Evolutionary conservation across 1,140 invertebrate genomes (phyloP), one percentile per base, ranked within the genome.

Genomic region (Choristoneura fumiferana): DNA sequence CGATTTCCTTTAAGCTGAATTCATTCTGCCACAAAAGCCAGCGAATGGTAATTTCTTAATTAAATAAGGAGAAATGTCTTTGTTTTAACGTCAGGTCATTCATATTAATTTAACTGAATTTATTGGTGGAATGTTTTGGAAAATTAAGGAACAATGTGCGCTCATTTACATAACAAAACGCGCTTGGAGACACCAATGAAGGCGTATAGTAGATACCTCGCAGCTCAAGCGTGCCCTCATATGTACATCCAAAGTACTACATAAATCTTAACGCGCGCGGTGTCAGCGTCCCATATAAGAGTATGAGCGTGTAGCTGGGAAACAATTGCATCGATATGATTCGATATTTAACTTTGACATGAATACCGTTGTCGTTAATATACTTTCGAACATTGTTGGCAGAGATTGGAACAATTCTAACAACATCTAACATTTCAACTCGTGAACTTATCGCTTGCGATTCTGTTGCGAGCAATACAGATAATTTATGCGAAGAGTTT

Each of bases 401-500:
- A 49, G 12, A 4, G 10, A 5, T 12, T 39, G 43, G 15, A 22
- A 8, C 15, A 29, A 2, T 2, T 10, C n/a, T 49, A 12, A 45
- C 22, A 49, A 29, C 18, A 49, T 49, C 43, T 49, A 29, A 29
- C 22, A 29, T 49, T 49, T 49, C 43, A 49, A 29, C 43, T 49
- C 43, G 43, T 22, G 22, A 29, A 49, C 43, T 49, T 49, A 49
- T 49, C 43, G 43, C 43, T 49, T 33, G 43, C 43, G 22, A 49
- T 49, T 49, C 22, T 3, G 43, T 49, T 57, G 64, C 54, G 56
- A 64, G 58, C 52, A 63, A 60, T 56, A 58, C 39, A 60, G 39
- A 72, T 78, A 75, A 81, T 75, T 78, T 72, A 73, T 71, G 67
- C 60, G 39, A 65, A 61, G 61, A 73, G 68, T 75, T 75, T 69